Evolutionary conservation across 2,888 invertebrate species (phyloP).

Genomic region (Acrobasis suavella): DNA sequence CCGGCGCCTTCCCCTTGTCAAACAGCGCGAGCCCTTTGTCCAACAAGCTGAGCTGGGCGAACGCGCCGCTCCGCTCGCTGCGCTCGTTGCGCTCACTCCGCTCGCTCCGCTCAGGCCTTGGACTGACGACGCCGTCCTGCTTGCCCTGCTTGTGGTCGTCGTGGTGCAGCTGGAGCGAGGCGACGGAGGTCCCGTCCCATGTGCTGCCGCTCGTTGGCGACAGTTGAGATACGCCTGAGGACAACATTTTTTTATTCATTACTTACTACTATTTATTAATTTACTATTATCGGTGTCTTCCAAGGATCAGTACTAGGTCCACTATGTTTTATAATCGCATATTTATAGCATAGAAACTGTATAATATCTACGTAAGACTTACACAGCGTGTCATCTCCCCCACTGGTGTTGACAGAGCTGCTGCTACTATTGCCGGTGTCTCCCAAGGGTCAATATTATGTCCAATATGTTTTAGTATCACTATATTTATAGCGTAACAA

Average conservation of each 20-base stretch:
- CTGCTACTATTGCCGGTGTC: slow-evolving; percentile 28
- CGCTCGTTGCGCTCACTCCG: slow-evolving; percentile 50
- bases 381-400: slow-evolving; percentile 62
- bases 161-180: slow-evolving; percentile 58
- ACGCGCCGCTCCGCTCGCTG: slow-evolving; percentile 35
- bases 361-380: too few relatives aligned
- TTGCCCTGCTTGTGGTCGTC: slow-evolving; percentile 40
- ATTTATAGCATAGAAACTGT: too few relatives aligned
- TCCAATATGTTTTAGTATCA: not conserved
- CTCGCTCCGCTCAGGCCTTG: slow-evolving; percentile 53
- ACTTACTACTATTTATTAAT: too few relatives aligned
- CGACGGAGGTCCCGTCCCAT: slow-evolving; percentile 65
- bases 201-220: slow-evolving; percentile 59
- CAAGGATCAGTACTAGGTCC: not conserved
- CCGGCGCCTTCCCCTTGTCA: slow-evolving; percentile 38
- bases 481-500: too few relatives aligned
- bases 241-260: too few relatives aligned
- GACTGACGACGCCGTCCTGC: slow-evolving; percentile 50
- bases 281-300: too few relatives aligned
- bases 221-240: slow-evolving; percentile 65
- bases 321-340: not conserved
- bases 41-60: slow-evolving; percentile 57
- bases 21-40: slow-evolving; percentile 49
- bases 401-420: slow-evolving; percentile 52
- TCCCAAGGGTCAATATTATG: not conserved